Base-by-base conservation (phyloP, 2,113 vertebrate genomes). In the Chlamydotis undulata region DNA sequence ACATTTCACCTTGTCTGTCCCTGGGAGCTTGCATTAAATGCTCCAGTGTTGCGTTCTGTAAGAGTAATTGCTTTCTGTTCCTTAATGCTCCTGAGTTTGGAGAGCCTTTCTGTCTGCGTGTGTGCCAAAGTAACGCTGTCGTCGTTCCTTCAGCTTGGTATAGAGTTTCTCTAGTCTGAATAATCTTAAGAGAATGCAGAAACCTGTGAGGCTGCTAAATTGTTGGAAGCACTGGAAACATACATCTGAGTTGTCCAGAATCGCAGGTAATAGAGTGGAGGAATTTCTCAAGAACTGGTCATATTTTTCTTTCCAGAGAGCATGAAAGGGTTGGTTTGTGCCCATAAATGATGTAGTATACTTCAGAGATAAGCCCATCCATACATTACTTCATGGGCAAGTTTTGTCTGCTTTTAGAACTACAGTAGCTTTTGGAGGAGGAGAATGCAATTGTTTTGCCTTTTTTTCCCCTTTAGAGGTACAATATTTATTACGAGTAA, bases 291-390 rank as follows among this genome's bases (percentile, higher is more conserved):
- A 53, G 33, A 70, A 57, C 4, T 70, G 19, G 39, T 47, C 5
- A n/a, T 88, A 31, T 56, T 87, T 94, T 68, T 65, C 35, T 89
- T 96, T 87, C 68, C 88, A 83, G 65, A 79, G 35, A 77, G 61
- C 50, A n/a, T 68, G n/a, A 61, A 92, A 59, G 28, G n/a, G 7
- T 53, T 90, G 47, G 9, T 79, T 90, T 93, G 12, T 71, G 57
- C 65, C 75, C 7, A 5, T 52, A 52, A 25, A 25, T 47, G 41
- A 55, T 37, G 29, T 21, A 50, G 22, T 61, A 37, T 69, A 50
- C 31, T 55, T 93, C 50, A 35, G 67, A 93, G 78, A 85, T 76
- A 75, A 73, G 4, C 6, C 33, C 55, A 68, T 60, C 41, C 37
- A 11, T 64, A 28, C 29, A 7, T 52, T 77, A 28, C 19, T 78